These are phyloP conservation scores for Sylvilagus floridanus DNA, from an alignment of 2,797 vertebrate genomes.

Conservation along the genomic window DNA sequence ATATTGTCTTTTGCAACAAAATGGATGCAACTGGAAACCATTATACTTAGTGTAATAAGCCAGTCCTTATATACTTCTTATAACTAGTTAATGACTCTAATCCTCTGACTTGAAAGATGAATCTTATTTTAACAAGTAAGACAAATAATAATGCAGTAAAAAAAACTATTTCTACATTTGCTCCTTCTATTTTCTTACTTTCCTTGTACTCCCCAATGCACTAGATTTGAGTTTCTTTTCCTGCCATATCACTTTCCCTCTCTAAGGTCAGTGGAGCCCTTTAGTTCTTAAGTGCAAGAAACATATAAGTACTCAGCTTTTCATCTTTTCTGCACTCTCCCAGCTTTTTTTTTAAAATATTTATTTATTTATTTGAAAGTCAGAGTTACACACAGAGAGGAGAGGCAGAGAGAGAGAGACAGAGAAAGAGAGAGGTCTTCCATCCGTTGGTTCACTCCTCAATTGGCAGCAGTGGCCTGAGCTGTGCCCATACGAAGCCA, in stretches of 20 bases:
- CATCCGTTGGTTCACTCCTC: no score
- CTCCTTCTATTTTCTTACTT: conserved; percentile 12
- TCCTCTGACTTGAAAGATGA: background rate
- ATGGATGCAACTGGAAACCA: no score
- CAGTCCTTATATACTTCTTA: conserved; percentile 5
- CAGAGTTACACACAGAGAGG: no score
- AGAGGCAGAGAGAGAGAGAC: no score
- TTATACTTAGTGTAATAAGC: no score
- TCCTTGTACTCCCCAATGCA: background rate
- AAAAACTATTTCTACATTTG: background rate
- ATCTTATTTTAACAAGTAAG: conserved; percentile 46
- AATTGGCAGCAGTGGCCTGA: no score
- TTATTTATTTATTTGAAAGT: no score
- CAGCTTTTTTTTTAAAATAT: no score
- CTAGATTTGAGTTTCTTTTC: background rate
- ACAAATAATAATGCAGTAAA: conserved; percentile 40
- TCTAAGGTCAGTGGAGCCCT: background rate
- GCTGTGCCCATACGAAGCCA: no score
- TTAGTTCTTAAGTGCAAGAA: background rate
- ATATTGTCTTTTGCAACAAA: no score
- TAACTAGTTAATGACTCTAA: conserved; percentile 26
- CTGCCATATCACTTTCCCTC: background rate
- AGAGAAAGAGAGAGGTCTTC: no score
- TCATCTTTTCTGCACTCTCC: background rate
- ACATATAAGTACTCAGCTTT: background rate